Evolutionary conservation across 2,888 invertebrate genomes (phyloP).

Genomic region (Thecophora atra): DNA sequence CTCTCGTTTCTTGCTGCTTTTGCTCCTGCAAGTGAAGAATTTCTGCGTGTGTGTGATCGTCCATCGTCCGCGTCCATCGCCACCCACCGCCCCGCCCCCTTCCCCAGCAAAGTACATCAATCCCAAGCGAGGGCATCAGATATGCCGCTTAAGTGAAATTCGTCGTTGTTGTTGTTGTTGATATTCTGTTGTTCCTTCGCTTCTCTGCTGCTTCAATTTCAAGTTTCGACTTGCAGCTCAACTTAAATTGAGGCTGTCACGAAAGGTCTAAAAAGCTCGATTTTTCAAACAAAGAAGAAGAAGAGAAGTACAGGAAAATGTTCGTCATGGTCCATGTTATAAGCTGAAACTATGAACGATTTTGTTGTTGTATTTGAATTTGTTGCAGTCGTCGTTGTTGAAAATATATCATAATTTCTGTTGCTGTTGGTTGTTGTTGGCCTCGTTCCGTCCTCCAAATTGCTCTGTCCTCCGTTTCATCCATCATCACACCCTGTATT

Average conservation of each 20-base stretch:
- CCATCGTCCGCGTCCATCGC: background rate
- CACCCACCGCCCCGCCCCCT: conserved; percentile 37
- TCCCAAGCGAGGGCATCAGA: conserved; percentile 39
- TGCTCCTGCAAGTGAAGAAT: background rate
- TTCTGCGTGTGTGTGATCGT: background rate
- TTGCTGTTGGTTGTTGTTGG: no score
- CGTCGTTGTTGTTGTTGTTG: conserved; percentile 23
- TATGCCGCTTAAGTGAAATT: background rate
- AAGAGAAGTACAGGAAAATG: conserved; percentile 12
- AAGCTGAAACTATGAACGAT: conserved; percentile 25
- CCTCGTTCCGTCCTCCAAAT: no score
- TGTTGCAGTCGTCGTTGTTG: no score
- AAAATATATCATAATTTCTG: no score
- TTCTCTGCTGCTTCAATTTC: conserved; percentile 36
- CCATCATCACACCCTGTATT: no score
- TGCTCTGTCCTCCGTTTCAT: no score
- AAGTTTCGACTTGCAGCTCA: conserved; percentile 24
- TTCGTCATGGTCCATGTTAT: conserved; percentile 17
- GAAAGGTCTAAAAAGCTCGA: conserved; percentile 19
- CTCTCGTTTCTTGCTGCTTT: background rate
- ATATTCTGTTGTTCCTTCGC: background rate
- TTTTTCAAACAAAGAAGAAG: background rate
- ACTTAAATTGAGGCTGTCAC: conserved; percentile 34
- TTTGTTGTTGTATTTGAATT: no score
- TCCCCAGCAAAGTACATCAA: no score